These are phyloP conservation scores for Ptilonorhynchus violaceus DNA, from an alignment of 2,113 vertebrate genomes.

Conservation along the genomic window DNA sequence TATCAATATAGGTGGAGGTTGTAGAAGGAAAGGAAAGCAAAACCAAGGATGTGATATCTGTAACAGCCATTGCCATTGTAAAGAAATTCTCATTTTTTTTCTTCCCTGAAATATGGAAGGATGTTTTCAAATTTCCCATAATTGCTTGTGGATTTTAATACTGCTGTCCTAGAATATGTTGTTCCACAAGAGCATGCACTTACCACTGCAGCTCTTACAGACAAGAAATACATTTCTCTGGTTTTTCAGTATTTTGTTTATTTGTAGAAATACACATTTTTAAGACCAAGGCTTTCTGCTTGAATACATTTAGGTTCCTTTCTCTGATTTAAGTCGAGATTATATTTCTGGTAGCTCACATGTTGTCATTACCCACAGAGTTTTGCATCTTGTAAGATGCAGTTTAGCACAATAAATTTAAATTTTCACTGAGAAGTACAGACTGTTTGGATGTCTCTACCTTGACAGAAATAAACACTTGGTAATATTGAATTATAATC, in stretches of 20 bases:
- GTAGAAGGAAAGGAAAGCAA: neutral
- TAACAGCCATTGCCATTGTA: neutral
- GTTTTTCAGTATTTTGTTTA: neutral
- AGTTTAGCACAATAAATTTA: neutral
- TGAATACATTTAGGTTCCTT: neutral
- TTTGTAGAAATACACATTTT: neutral
- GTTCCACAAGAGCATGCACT: neutral
- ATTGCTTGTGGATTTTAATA: neutral
- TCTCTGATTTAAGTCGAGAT: neutral
- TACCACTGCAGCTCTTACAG: neutral
- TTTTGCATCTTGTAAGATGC: neutral
- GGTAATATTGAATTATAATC: neutral
- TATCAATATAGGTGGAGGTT: rapidly evolving
- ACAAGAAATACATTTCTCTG: neutral
- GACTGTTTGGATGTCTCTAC: neutral
- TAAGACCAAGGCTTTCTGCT: neutral
- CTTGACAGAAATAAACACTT: neutral
- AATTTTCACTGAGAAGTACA: neutral
- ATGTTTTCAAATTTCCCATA: neutral
- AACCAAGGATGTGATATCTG: neutral
- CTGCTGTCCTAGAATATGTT: neutral
- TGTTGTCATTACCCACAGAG: neutral
- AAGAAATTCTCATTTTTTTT: neutral
- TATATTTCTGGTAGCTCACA: neutral
- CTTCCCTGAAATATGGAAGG: neutral